A percentile compares a stretch with the other conserved stretches of the same genome.
phyloP scores from a whole-genome alignment of 1,140 invertebrate species.

The Drosophila asahinai region DNA sequence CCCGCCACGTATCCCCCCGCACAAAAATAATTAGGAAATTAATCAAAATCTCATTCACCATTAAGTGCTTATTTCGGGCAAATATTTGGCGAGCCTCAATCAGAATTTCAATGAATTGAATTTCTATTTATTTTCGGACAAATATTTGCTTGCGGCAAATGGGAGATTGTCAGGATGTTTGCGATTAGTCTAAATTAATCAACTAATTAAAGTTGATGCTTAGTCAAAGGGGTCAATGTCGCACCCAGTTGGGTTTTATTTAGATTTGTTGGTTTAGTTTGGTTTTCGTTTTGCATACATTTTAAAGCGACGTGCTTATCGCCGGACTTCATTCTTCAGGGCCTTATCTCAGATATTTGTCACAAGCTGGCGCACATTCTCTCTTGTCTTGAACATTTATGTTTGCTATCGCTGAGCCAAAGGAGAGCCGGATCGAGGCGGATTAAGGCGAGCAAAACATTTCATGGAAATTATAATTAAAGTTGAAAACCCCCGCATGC shows the following conservation, averaged over 20 bases:
- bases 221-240: conserved; percentile 5
- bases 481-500: conserved; percentile 12
- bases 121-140: conserved; percentile 7
- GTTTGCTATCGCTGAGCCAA: conserved; percentile 32
- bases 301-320: conserved; percentile 19
- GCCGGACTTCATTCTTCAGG: conserved; percentile 13
- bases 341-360: conserved; percentile 25
- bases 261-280: neutral
- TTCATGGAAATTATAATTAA: conserved; percentile 38
- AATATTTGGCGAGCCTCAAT: conserved; percentile 32
- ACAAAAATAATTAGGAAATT: conserved; percentile 4
- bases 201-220: conserved; percentile 34
- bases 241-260: neutral
- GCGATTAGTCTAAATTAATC: conserved; percentile 30
- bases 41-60: neutral
- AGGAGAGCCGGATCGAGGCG: neutral
- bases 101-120: conserved; percentile 15
- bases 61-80: conserved; percentile 12
- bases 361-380: conserved; percentile 18
- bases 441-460: conserved; percentile 42
- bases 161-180: conserved; percentile 33
- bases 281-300: neutral
- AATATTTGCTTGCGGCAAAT: conserved; percentile 30
- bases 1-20: neutral
- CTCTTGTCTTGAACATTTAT: conserved; percentile 29